Conservation (phyloP, 37 sponge, comb jelly and placozoan genomes). For the Cladorhizidae sp. region DNA sequence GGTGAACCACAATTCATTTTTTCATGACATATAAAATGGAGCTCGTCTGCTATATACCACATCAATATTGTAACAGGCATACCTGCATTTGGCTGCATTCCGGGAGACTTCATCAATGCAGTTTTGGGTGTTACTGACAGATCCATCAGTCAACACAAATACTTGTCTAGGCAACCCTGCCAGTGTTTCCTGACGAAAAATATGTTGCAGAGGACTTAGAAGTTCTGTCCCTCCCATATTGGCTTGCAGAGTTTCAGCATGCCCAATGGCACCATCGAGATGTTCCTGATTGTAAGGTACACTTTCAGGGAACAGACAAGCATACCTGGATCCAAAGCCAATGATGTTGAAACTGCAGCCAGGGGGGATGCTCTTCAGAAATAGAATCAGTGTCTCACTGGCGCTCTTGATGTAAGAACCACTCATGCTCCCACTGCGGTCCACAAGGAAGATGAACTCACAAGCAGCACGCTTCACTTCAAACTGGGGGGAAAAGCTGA, state of each 20-base stretch:
- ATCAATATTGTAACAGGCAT: conserved; percentile 1
- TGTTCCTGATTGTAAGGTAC: conserved; percentile 60
- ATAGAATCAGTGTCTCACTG: conserved; percentile 74
- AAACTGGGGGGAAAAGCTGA: conserved; percentile 74
- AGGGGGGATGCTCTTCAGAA: conserved; percentile 80
- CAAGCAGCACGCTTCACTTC: conserved; percentile 28
- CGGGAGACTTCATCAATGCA: conserved; percentile 54
- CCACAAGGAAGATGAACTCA: conserved; percentile 81
- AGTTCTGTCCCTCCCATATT: conserved; percentile 80
- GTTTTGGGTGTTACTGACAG: conserved; percentile 64
- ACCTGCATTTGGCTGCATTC: conserved; percentile 39
- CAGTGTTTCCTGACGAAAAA: conserved; percentile 40
- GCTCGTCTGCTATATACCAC: too few species aligned
- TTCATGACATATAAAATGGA: too few species aligned
- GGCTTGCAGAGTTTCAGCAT: conserved; percentile 57
- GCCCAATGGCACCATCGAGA: conserved; percentile 60
- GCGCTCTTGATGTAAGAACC: conserved; percentile 71
- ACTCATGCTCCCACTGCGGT: conserved; percentile 87
- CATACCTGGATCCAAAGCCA: conserved; percentile 73
- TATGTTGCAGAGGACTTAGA: conserved; percentile 54
- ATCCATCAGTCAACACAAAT: conserved; percentile 82
- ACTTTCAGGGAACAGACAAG: conserved; percentile 57
- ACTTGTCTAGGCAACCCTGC: conserved; percentile 70
- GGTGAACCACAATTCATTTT: too few species aligned
- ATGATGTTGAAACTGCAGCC: conserved; percentile 87